phyloP scores from a whole-genome alignment of 2,113 vertebrate genomes.

The Syngnathus typhle region DNA sequence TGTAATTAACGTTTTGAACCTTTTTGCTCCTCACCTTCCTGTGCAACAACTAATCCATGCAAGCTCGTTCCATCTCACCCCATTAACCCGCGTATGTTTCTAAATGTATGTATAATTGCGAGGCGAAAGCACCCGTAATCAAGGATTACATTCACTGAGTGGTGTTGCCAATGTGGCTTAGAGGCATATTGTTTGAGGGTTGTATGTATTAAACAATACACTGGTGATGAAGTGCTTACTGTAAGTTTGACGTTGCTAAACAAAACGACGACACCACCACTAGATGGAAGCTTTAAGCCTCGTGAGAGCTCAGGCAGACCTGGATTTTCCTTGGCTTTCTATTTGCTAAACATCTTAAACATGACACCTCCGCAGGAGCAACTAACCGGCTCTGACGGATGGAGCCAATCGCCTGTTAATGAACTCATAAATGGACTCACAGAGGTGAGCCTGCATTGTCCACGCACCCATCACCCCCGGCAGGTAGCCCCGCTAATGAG shows the following conservation, averaged over 20 bases:
- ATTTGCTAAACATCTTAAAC: neutral
- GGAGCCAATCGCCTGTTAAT: conserved; percentile 27
- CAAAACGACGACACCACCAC: no score
- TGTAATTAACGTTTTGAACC: conserved; percentile 61
- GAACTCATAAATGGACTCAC: conserved; percentile 29
- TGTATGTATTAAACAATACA: no score
- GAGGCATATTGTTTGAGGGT: neutral
- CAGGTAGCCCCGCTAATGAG: conserved; percentile 31
- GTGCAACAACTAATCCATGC: conserved; percentile 44
- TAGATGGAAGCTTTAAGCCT: no score
- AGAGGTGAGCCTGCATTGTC: conserved; percentile 28
- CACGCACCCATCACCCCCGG: conserved; percentile 20
- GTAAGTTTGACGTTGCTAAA: no score
- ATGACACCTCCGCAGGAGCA: conserved; percentile 28
- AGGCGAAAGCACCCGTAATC: conserved; percentile 25
- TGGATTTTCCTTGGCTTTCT: no score
- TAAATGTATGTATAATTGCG: conserved; percentile 15
- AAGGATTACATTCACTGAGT: conserved; percentile 12
- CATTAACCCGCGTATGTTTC: conserved; percentile 42
- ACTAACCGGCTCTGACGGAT: conserved; percentile 42
- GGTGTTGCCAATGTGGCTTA: neutral
- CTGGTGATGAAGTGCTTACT: no score
- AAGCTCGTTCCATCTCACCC: conserved; percentile 51
- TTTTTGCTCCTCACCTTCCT: conserved; percentile 35
- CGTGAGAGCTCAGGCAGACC: no score